Base-by-base conservation (phyloP, 30 jellyfish, hydroid and myxozoan genomes). In the Hydra vulgaris region DNA sequence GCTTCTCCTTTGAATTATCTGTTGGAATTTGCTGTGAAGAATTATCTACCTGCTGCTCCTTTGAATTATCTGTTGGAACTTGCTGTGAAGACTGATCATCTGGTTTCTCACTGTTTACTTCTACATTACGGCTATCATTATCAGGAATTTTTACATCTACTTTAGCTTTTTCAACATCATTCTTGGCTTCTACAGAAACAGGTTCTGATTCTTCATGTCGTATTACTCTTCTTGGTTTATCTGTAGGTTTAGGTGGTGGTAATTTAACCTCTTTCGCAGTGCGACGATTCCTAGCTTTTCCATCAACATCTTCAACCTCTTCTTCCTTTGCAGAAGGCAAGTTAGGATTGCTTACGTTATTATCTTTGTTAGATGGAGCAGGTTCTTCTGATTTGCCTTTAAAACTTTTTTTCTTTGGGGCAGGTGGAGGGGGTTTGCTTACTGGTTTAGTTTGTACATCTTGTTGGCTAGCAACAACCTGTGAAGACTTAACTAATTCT, bases 241-340 rank as follows among this genome's bases (percentile, higher is more conserved):
- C 23, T 78, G 27, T 61, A 21, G 85, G 85, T 53, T 78, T 78
- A 25, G 82, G 85, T 23, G 85, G 79, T 3, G 77, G 79, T 1
- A 75, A 24, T 78, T 78, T 78, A 18, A 53, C 53, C 22, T 23
- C 54, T 23, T 78, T 79, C 21, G 85, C 90, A 24, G 75, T 84
- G 67, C 86, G 80, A 27, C 96, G 71, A 53, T 82, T 82, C 22
- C 94, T 83, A 1, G 86, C 94, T 74, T 75, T 88, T 27, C 94
- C 90, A 53, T 88, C 88, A 83, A 83, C 78, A 22, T 88, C 96
- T 4, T 81, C 96, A 0, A 18, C 89, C 24, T 82, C 92, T 12
- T 81, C 95, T 22, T 87, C 89, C 54, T 84, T 87, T 73, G 5
- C 12, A 40, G 61, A 3, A 12, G n/a, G n/a, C n/a, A n/a, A n/a